Percentiles rank a stretch among this genome's conserved stretches.
Evolutionary conservation across 2,113 vertebrate species (phyloP).

Genomic region (Propithecus coquereli): DNA sequence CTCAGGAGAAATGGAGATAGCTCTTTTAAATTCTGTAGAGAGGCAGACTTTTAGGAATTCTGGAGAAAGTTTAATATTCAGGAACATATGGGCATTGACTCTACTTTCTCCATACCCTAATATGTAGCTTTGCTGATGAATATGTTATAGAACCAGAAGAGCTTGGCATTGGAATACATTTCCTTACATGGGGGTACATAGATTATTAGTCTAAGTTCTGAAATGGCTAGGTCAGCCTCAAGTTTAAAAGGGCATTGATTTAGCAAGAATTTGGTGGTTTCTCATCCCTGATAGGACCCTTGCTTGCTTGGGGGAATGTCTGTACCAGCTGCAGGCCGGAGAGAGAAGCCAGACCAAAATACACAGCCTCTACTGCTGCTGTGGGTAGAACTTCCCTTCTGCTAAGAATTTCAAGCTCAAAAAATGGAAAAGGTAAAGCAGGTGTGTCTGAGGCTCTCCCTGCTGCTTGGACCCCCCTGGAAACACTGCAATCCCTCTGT

Average conservation of each 20-base stretch:
- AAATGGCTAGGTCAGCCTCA: neutral
- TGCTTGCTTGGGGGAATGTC: neutral
- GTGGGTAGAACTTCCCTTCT: neutral
- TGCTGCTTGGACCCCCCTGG: neutral
- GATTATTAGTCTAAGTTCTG: neutral
- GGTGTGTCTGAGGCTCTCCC: neutral
- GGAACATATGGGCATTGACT: neutral
- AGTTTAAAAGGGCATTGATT: neutral
- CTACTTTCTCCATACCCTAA: neutral
- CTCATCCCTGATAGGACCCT: neutral
- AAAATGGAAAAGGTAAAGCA: neutral
- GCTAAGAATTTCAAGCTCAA: neutral
- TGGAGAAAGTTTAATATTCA: constrained; percentile 37
- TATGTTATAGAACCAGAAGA: neutral
- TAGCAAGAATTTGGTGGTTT: neutral
- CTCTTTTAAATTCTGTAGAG: neutral
- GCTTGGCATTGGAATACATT: neutral
- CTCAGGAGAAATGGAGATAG: neutral
- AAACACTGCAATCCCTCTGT: neutral
- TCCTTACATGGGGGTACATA: neutral
- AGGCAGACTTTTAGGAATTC: neutral
- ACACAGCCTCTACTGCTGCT: neutral
- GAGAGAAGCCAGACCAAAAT: constrained; percentile 11
- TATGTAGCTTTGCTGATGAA: neutral
- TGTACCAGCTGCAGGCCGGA: neutral